Evolutionary conservation across 1,140 invertebrate genomes (phyloP), one percentile per base, ranked within the genome.

Genomic region (Solenopsis invicta): DNA sequence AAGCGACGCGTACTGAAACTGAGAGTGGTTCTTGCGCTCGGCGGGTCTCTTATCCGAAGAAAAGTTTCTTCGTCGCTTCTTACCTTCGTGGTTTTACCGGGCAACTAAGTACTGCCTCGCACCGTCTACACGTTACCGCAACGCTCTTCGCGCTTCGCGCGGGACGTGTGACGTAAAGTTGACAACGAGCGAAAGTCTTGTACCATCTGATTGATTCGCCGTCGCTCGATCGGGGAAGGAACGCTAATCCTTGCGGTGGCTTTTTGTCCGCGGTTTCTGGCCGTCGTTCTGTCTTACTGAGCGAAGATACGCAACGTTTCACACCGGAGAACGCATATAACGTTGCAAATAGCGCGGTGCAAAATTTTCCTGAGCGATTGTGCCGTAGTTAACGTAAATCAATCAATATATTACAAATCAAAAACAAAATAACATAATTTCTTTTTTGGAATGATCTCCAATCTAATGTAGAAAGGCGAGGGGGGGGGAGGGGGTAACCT

Each of bases 251-350:
- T 87, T 54, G 71, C 59, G 74, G 34, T 41, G 45, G n/a, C 74
- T 89, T 89, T 90, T 89, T 87, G 74, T 18, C 37, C 80, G 88
- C 67, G 89, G 80, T 90, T 89, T 89, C 80, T 62, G 59, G 4
- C 56, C 41, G 21, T 56, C 80, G 29, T 84, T 84, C 56, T 62
- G 29, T 75, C 80, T 84, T 84, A 37, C 69, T 61, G 52, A 48
- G 37, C 69, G 80, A 84, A 37, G 69, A 75, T 54, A 84, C n/a
- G 80, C 69, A 74, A 84, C 69, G 69, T 74, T 78, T 84, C 69
- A 37, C 67, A 41, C 80, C 41, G 24, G n/a, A 41, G 41, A 34
- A 75, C 6, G 80, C 69, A 61, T 75, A 24, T 75, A 84, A 84
- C 41, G 29, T 61, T 72, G 18, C 54, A 37, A 84, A 61, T 48